Evolutionary conservation across 2,888 invertebrate species (phyloP), one percentile per base, ranked within the genome.

Genomic region (Diarsia mendica): DNA sequence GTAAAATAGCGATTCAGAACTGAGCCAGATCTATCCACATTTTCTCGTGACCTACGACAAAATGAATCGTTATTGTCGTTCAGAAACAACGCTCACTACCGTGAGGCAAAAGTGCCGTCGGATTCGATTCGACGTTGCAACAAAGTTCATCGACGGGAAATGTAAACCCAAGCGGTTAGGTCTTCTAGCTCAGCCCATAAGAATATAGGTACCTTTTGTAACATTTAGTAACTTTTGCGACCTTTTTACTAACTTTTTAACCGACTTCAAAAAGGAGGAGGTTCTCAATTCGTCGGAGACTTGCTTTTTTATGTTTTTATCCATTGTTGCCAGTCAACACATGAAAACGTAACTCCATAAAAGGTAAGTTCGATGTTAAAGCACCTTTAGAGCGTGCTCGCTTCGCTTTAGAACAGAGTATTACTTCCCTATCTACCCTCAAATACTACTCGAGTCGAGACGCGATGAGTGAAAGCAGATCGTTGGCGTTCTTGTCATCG

Each of bases 401-500:
- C 18, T 72, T 49, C 28, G 48, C 80, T 73, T 61, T 39, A 44
- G 63, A 72, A 46, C 33, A 39, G 3, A 80, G 20, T 28, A 64
- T 53, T 13, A 49, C n/a, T 55, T 81, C 20, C 5, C 20, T 20
- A 20, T n/a, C 11, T 49, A 44, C 48, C 1, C 5, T 28, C 39
- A n/a, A n/a, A 28, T 49, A 72, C 10, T 84, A 75, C 33, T 80
- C 77, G 10, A 72, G 81, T 92, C 90, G 94, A 87, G 94, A 93
- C 8, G 94, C 94, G 79, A 96, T 95, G 82, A 96, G 94, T 6
- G 95, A 91, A 77, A 96, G 89, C 65, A 96, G 91, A 84, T 96
- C 95, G 74, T 90, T 86, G 85, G 69, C 55, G 66, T 48, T 65
- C 67, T 95, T 95, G 84, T 94, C 94, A 90, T 96, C 96, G 88